phyloP scores from a whole-genome alignment of 2,113 vertebrate species.

The Terrapene triunguis region DNA sequence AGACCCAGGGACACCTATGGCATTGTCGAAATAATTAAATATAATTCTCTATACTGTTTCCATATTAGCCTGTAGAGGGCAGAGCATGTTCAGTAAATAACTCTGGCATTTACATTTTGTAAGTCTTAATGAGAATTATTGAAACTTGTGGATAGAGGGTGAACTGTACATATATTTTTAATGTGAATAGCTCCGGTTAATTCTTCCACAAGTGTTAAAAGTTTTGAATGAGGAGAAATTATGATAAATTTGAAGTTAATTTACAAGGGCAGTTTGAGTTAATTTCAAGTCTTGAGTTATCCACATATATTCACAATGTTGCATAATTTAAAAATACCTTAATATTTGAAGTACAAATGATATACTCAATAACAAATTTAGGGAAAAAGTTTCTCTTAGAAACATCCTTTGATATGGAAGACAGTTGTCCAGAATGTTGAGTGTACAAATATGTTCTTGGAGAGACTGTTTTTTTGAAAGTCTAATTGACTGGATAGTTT shows the following conservation, averaged over 20 bases:
- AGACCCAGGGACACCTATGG: neutral
- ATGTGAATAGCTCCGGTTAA: neutral
- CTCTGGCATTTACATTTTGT: neutral
- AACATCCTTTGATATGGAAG: neutral
- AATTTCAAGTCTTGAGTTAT: neutral
- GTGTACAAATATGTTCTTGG: conserved; percentile 28
- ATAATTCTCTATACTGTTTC: conserved; percentile 14
- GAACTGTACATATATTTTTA: fast-evolving
- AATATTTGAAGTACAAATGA: neutral
- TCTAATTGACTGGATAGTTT: neutral
- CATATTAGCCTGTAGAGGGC: conserved; percentile 76
- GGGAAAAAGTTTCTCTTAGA: neutral
- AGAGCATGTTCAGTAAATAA: conserved; percentile 37
- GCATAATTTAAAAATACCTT: neutral
- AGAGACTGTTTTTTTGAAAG: neutral
- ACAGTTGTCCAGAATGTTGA: conserved; percentile 24
- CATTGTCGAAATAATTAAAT: neutral
- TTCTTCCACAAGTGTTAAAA: neutral
- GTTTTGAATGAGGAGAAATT: neutral
- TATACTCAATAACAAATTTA: neutral
- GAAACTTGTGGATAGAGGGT: neutral
- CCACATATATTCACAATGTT: fast-evolving
- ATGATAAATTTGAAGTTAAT: neutral
- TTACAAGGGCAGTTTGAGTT: neutral
- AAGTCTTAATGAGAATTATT: fast-evolving